Evolutionary conservation across 1,140 invertebrate species (phyloP).

Genomic region (Zaprionus ornatus): DNA sequence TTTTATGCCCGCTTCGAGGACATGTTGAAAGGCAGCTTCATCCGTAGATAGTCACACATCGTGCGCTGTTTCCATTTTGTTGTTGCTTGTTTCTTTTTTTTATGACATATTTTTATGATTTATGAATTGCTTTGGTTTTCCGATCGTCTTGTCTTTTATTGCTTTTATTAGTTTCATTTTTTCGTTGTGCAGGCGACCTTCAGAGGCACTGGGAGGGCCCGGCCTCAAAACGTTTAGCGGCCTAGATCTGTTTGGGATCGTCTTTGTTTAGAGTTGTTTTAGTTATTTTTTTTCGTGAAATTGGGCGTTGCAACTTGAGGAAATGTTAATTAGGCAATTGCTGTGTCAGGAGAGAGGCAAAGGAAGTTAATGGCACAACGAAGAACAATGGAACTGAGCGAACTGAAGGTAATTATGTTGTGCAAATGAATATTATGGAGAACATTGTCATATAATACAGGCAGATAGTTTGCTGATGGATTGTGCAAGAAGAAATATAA

Average conservation of each 20-base stretch:
- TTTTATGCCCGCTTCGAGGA: slow-evolving; percentile 71
- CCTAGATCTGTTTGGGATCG: slow-evolving; percentile 44
- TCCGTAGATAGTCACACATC: slow-evolving; percentile 2
- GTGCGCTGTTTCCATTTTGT: slow-evolving; percentile 53
- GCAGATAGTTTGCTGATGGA: neutral
- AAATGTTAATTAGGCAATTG: slow-evolving; percentile 30
- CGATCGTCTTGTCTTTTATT: slow-evolving; percentile 31
- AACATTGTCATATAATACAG: neutral
- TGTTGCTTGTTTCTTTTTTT: slow-evolving; percentile 71
- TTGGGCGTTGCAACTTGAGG: slow-evolving; percentile 59
- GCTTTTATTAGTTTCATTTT: slow-evolving; percentile 21
- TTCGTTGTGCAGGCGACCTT: slow-evolving; percentile 51
- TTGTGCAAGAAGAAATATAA: neutral
- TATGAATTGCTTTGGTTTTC: slow-evolving; percentile 82
- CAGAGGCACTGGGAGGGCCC: slow-evolving; percentile 36
- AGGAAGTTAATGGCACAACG: neutral
- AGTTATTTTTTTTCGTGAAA: slow-evolving; percentile 45
- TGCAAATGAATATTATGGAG: neutral
- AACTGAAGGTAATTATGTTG: slow-evolving; percentile 5
- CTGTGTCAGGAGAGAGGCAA: neutral
- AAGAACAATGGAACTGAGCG: neutral
- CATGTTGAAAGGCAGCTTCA: slow-evolving; percentile 72
- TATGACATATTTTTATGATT: slow-evolving; percentile 83
- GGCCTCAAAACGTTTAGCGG: slow-evolving; percentile 44
- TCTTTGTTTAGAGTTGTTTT: slow-evolving; percentile 25